A percentile compares a stretch with the other conserved stretches of the same genome.
phyloP scores from a whole-genome alignment of 2,888 invertebrate genomes.

The Scotopteryx bipunctaria region DNA sequence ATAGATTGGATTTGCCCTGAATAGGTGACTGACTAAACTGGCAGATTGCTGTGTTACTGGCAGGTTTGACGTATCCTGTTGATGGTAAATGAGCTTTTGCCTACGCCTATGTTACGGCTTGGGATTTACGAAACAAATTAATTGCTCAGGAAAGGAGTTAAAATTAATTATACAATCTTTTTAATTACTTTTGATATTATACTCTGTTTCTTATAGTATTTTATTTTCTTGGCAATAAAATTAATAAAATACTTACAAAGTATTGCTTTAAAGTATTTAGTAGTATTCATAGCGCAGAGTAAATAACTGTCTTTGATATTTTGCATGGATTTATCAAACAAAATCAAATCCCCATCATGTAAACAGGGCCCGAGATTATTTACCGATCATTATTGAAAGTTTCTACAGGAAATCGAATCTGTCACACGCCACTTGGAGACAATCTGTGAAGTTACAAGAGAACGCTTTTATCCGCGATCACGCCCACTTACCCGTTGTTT shows the following conservation, averaged over 20 bases:
- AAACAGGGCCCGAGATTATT: constrained; percentile 19
- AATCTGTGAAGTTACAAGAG: constrained; percentile 56
- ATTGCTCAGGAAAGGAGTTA: no score
- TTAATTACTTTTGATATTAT: no score
- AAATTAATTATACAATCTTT: no score
- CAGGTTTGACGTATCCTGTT: constrained; percentile 11
- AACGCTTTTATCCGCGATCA: constrained; percentile 64
- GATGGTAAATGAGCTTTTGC: neutral
- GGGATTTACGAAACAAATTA: no score
- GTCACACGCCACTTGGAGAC: constrained; percentile 48
- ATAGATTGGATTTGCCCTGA: constrained; percentile 68
- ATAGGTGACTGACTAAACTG: constrained; percentile 40
- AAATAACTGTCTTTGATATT: no score
- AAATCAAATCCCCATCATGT: neutral
- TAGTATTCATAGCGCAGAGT: no score
- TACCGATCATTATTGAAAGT: constrained; percentile 39
- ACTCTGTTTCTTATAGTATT: no score
- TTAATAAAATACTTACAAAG: no score
- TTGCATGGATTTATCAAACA: no score
- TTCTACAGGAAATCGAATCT: constrained; percentile 66
- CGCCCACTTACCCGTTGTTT: constrained; percentile 47
- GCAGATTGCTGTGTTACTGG: constrained; percentile 15
- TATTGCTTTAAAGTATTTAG: no score
- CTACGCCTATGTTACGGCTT: neutral
- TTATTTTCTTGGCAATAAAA: no score